phyloP scores from a whole-genome alignment of 2,113 vertebrate species.

The Sinocyclocheilus rhinocerous region DNA sequence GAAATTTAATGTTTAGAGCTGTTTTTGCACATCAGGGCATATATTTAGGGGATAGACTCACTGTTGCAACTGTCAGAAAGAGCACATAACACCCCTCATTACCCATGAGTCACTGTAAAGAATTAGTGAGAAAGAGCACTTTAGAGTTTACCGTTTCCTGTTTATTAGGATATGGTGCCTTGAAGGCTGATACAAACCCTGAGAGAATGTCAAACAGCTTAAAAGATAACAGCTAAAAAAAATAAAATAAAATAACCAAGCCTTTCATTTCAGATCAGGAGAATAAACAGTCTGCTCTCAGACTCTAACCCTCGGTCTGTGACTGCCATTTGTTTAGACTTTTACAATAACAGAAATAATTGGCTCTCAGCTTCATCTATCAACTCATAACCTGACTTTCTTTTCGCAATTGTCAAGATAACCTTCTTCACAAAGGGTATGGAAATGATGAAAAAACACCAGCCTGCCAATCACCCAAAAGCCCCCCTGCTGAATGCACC shows the following conservation, averaged over 20 bases:
- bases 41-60: slow-evolving; percentile 38
- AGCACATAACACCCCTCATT: slow-evolving; percentile 48
- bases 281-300: slow-evolving; percentile 48
- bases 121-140: slow-evolving; percentile 45
- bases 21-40: neutral
- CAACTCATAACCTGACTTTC: slow-evolving; percentile 41
- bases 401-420: slow-evolving; percentile 45
- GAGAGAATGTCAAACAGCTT: slow-evolving; percentile 51
- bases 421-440: slow-evolving; percentile 52
- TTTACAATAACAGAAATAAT: slow-evolving; percentile 52
- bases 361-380: slow-evolving; percentile 51
- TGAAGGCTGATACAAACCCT: slow-evolving; percentile 42
- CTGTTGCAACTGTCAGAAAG: slow-evolving; percentile 48
- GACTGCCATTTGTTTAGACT: slow-evolving; percentile 54
- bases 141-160: slow-evolving; percentile 57
- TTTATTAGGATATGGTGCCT: slow-evolving; percentile 55
- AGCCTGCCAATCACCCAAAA: neutral
- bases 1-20: no score
- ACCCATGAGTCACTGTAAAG: slow-evolving; percentile 45
- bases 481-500: slow-evolving; percentile 13
- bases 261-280: slow-evolving; percentile 34
- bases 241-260: slow-evolving; percentile 32
- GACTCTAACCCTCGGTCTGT: slow-evolving; percentile 37
- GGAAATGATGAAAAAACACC: slow-evolving; percentile 6
- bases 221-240: slow-evolving; percentile 54